These are phyloP conservation scores for Centropus bengalensis DNA, from an alignment of 2,113 vertebrate species.

Conservation along the genomic window DNA sequence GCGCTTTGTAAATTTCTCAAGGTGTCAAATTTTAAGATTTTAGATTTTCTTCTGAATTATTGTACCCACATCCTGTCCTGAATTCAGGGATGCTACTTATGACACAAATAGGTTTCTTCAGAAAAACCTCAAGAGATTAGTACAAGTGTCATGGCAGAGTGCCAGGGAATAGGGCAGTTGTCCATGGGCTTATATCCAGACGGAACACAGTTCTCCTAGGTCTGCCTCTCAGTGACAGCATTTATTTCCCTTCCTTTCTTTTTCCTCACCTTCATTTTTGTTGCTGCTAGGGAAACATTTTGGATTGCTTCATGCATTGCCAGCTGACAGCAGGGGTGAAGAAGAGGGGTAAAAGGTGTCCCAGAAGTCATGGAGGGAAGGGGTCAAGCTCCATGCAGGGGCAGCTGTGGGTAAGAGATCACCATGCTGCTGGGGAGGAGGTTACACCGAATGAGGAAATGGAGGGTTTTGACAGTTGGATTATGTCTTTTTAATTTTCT, in stretches of 20 bases:
- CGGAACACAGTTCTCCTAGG: not conserved
- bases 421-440: not conserved
- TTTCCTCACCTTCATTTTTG: not conserved
- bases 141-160: accelerated
- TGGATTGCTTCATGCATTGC: not conserved
- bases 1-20: not conserved
- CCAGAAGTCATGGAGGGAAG: not conserved
- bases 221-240: not conserved
- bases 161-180: too few species aligned
- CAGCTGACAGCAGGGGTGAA: not conserved
- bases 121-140: not conserved
- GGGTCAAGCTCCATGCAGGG: not conserved
- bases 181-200: not conserved
- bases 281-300: not conserved
- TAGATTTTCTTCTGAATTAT: not conserved
- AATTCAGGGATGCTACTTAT: not conserved
- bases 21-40: not conserved
- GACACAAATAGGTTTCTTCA: not conserved
- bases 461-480: not conserved
- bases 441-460: not conserved
- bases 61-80: not conserved
- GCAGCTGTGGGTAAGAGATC: not conserved
- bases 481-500: not conserved
- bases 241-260: not conserved
- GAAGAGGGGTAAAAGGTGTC: not conserved